These are phyloP conservation scores for Lysandra bellargus DNA, from an alignment of 2,888 invertebrate species.

Conservation along the genomic window DNA sequence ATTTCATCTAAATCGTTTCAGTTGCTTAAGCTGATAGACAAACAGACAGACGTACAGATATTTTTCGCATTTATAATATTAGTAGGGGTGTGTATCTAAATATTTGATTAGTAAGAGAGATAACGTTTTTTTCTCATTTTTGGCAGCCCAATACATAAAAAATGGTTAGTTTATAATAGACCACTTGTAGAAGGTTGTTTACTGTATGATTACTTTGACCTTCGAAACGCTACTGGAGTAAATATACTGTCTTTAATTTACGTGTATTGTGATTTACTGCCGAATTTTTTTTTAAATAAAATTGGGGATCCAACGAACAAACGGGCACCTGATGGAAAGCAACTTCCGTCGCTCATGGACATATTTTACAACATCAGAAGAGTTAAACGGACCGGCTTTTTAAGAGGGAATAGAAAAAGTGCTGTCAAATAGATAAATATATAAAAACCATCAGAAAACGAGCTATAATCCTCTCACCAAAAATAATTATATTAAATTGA, in stretches of 20 bases:
- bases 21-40: no score
- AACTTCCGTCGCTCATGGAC: no score
- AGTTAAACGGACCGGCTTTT: no score
- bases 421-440: no score
- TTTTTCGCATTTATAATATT: neutral
- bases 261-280: neutral
- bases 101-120: neutral
- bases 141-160: slow-evolving; percentile 11
- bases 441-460: neutral
- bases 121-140: neutral
- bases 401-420: no score
- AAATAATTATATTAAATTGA: neutral
- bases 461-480: neutral
- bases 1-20: no score
- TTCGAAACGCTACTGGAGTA: slow-evolving; percentile 23
- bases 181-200: slow-evolving; percentile 8
- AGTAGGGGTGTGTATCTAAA: neutral
- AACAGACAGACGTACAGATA: no score
- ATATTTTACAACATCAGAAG: no score
- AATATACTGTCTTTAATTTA: neutral
- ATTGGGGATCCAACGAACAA: no score
- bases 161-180: slow-evolving; percentile 10
- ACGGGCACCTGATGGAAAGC: no score
- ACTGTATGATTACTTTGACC: slow-evolving; percentile 14
- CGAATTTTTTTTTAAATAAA: no score